Base-by-base conservation (phyloP, 2,888 invertebrate genomes). In the Drosophila anomelani region DNA sequence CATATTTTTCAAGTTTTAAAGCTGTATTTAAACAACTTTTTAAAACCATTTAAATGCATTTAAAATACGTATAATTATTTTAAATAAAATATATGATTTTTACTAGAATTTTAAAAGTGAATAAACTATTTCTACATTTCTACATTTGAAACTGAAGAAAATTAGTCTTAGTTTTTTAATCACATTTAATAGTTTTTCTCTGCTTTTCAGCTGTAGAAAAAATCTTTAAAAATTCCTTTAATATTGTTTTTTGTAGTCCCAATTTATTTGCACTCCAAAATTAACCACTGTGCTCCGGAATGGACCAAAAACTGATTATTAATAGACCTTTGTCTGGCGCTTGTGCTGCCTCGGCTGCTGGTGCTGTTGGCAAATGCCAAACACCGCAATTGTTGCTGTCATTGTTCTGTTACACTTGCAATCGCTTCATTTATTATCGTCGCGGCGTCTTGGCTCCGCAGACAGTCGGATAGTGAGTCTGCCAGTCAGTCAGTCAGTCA, bases 391-490 rank as follows among this genome's bases (percentile, higher is more conserved):
- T 86, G 85, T 85, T 85, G 89, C 85, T 85, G 85, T 85, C 87
- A 87, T 85, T 88, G 88, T 88, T 88, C 87, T 85, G 88, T 86
- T 86, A 88, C 89, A 89, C 89, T 85, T 88, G 88, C 85, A 88
- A 85, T 85, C 88, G 86, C 86, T 86, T 86, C 89, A 86, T 86
- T 86, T 86, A 86, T 89, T 86, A 89, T 89, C 77, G 88, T 84
- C 84, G 77, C 88, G 71, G 76, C 85, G 75, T 75, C 86, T 76
- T 53, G 66, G 62, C 54, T 44, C 46, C 34, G 29, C 60, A 51
- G 76, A 49, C 64, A 23, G 46, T 60, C 63, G 15, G 20, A 56
- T 44, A 60, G 51, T 41, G 55, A 39, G 71, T 53, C 59, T 36
- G 54, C 43, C 29, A 1, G n/a, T 54, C 62, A n/a, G 61, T 47